Evolutionary conservation across 2,888 invertebrate genomes (phyloP).

Genomic region (Deroplatys truncata): DNA sequence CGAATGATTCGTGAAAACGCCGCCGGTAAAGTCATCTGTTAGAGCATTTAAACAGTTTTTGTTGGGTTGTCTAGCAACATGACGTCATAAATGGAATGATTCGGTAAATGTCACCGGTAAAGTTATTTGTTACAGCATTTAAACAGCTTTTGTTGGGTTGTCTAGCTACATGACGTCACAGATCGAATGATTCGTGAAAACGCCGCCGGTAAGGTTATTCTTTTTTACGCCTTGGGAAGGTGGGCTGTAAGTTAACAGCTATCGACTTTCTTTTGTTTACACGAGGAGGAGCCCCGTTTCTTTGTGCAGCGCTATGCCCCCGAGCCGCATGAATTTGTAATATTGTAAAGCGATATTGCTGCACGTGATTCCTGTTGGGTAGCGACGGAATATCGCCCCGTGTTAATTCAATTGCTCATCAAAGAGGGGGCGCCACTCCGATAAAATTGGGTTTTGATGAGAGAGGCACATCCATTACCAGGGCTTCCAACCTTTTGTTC

Average conservation of each 20-base stretch:
- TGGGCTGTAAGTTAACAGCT: background rate
- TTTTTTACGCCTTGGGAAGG: too few species aligned
- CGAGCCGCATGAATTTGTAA: background rate
- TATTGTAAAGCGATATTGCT: background rate
- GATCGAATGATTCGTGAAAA: too few species aligned
- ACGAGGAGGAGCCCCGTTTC: background rate
- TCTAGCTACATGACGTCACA: too few species aligned
- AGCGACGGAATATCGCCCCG: background rate
- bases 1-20: too few species aligned
- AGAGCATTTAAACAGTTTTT: too few species aligned
- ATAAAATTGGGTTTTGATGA: constrained; percentile 17
- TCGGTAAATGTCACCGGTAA: too few species aligned
- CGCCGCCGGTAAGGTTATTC: too few species aligned
- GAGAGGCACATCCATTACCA: background rate
- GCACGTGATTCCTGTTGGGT: background rate
- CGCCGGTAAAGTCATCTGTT: too few species aligned
- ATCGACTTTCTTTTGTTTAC: background rate
- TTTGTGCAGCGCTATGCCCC: background rate
- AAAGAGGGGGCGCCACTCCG: constrained; percentile 12
- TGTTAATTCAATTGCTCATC: background rate
- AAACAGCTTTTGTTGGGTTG: too few species aligned
- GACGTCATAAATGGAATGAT: too few species aligned
- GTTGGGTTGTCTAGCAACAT: too few species aligned
- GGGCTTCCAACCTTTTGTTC: background rate
- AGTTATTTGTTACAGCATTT: too few species aligned